A percentile compares a stretch with the other conserved stretches of the same genome.
Evolutionary conservation across 1,140 invertebrate genomes (phyloP).

Genomic region (Drosophila bifasciata): DNA sequence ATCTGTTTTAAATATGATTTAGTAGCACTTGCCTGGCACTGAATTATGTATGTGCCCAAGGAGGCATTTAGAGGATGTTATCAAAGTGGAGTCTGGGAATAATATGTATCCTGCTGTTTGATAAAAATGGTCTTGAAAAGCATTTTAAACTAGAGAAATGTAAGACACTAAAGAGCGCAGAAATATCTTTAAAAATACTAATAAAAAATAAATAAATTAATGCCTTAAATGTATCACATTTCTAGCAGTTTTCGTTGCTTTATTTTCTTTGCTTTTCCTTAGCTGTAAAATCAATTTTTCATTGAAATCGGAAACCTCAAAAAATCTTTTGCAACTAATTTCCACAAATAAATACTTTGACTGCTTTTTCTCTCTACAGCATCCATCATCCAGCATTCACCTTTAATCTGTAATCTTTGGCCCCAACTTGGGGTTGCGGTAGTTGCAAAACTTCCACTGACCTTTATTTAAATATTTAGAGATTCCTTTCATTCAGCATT

Average conservation of each 20-base stretch:
- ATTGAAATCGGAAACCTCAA: too few species aligned
- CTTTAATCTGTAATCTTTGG: neutral
- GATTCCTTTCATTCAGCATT: neutral
- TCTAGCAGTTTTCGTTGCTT: too few species aligned
- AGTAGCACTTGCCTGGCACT: slow-evolving; percentile 39
- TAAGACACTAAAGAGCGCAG: too few species aligned
- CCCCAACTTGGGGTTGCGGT: neutral
- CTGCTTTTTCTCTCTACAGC: too few species aligned
- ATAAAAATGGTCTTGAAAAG: too few species aligned
- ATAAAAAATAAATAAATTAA: too few species aligned
- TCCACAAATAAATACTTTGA: too few species aligned
- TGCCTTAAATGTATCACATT: too few species aligned
- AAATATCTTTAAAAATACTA: too few species aligned
- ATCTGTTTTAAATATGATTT: slow-evolving; percentile 71
- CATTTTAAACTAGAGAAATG: too few species aligned
- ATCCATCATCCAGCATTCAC: neutral
- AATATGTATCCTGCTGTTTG: slow-evolving; percentile 4
- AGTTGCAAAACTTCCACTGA: slow-evolving; percentile 17
- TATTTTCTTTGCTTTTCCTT: too few species aligned
- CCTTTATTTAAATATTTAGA: slow-evolving; percentile 63
- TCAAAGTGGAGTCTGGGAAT: slow-evolving; percentile 2
- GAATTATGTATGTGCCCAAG: slow-evolving; percentile 49
- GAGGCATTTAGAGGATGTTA: slow-evolving; percentile 6
- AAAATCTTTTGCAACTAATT: neutral
- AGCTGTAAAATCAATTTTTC: too few species aligned